These are phyloP conservation scores for Drosophila sechellia DNA, from an alignment of 1,140 invertebrate species.

Conservation along the genomic window DNA sequence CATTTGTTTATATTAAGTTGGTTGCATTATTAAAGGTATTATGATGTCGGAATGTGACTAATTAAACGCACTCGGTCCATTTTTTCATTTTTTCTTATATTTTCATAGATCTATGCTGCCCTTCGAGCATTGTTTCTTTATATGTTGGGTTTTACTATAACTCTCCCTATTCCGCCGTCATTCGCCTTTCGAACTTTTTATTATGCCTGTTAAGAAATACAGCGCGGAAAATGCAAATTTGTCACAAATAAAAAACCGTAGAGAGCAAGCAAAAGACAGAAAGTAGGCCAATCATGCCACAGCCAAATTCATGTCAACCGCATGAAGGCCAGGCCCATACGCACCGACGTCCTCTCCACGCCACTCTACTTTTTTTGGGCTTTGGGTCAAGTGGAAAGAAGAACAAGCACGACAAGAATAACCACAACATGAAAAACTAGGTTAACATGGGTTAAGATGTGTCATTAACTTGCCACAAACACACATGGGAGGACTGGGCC, in stretches of 20 bases:
- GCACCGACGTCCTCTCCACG: neutral
- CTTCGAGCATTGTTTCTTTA: too few species aligned
- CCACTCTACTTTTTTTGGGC: constrained; percentile 25
- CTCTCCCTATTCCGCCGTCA: neutral
- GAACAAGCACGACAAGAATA: constrained; percentile 40
- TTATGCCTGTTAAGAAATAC: neutral
- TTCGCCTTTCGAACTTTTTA: neutral
- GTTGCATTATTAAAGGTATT: neutral
- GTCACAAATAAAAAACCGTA: neutral
- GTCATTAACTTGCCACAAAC: constrained; percentile 62
- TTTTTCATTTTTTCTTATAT: too few species aligned
- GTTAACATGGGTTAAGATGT: constrained; percentile 68
- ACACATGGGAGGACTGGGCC: neutral
- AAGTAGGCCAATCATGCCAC: constrained; percentile 48
- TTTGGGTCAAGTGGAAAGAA: constrained; percentile 69
- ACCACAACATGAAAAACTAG: constrained; percentile 55
- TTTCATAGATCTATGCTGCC: too few species aligned
- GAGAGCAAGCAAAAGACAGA: constrained; percentile 5
- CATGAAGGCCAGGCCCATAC: constrained; percentile 60
- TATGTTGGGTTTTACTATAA: too few species aligned
- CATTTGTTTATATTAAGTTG: constrained; percentile 18
- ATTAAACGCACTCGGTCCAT: neutral
- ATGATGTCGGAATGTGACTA: neutral
- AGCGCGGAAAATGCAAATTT: neutral
- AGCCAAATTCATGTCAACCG: constrained; percentile 69